Evolutionary conservation across 2,113 vertebrate species (phyloP), one percentile per base, ranked within the genome.

Genomic region (Paramisgurnus dabryanus): DNA sequence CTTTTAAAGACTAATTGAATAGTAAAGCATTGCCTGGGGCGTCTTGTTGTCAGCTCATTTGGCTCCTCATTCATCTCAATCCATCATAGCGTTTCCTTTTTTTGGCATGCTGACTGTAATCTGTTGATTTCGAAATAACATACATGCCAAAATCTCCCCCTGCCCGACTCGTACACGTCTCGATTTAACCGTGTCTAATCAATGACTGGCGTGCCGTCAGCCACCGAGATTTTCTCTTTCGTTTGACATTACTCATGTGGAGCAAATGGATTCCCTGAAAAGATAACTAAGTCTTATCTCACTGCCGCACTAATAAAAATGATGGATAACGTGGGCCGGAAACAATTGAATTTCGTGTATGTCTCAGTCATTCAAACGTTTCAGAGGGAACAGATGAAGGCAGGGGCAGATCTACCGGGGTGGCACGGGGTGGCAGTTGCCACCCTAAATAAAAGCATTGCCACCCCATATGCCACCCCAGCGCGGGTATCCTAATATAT

Each of bases 1-100:
- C 80, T 91, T 88, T 92, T 92, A 91, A 89, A 92, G 88, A 87
- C 90, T 93, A 94, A 93, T 93, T 93, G 91, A 93, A 93, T 89
- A 90, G 90, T 90, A 91, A 92, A 90, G 88, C 88, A 85, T 87
- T 81, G 91, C 91, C 88, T 85, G 80, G 82, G 88, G 92, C 87
- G 84, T 87, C 87, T 89, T 90, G 90, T 92, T 93, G 92, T 93
- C 91, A 89, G 88, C 91, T 91, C 84, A 87, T 93, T 92, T 89
- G 90, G 89, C 84, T 89, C 76, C 81, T 87, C 88, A 92, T 94
- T 91, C 88, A 90, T 93, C 92, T 93, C 91, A 91, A 91, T 93
- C 90, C 85, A 87, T 93, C 91, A 93, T 85, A 87, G 83, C 80
- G 88, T 76, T 67, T 73, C 66, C 43, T 89, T 89, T 86, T 83